Evolutionary conservation across 2,888 invertebrate species (phyloP).

Genomic region (Tipula confusa): DNA sequence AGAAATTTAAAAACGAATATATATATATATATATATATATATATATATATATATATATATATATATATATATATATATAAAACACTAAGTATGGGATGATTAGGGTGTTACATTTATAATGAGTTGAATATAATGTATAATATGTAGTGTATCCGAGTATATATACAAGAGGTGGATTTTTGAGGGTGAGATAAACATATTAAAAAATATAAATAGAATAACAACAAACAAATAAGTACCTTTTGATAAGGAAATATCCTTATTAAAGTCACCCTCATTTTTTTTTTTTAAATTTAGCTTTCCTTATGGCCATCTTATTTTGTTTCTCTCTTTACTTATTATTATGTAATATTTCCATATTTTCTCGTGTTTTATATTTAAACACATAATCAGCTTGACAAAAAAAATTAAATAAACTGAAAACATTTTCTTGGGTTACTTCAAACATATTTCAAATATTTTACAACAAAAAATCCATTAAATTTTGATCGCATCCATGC

Average conservation of each 20-base stretch:
- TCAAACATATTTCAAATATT: not conserved
- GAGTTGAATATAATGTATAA: constrained; percentile 14
- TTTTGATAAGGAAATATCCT: constrained; percentile 28
- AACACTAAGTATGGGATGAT: constrained; percentile 21
- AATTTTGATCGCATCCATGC: not conserved
- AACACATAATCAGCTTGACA: constrained; percentile 32
- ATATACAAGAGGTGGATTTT: not conserved
- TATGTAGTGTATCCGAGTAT: not conserved
- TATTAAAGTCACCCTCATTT: constrained; percentile 30
- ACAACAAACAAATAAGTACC: constrained; percentile 28
- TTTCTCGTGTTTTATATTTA: constrained; percentile 29
- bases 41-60: no score
- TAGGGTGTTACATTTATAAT: constrained; percentile 21
- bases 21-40: no score
- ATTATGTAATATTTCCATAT: not conserved
- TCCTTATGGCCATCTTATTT: constrained; percentile 16
- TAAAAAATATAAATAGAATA: not conserved
- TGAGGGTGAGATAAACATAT: constrained; percentile 25
- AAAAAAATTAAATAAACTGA: constrained; percentile 30
- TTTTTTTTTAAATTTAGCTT: not conserved
- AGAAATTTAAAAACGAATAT: not conserved
- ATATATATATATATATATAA: no score
- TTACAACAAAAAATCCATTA: not conserved
- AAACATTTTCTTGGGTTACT: not conserved
- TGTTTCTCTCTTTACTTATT: no score